Evolutionary conservation across 2,888 invertebrate species (phyloP), one percentile per base, ranked within the genome.

Genomic region (Acleris sparsana): DNA sequence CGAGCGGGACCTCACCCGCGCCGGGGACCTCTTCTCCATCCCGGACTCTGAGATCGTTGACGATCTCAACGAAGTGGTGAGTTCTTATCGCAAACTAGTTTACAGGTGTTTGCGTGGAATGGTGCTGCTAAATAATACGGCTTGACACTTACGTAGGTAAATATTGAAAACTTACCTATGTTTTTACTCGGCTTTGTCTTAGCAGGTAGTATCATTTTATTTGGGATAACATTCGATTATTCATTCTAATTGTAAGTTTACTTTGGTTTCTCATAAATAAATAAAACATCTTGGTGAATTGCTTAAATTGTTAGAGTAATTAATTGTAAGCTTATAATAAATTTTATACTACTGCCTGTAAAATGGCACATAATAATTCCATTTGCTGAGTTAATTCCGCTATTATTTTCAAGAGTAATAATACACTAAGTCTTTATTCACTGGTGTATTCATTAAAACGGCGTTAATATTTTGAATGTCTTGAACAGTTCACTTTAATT

Each of bases 21-120:
- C 98, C 76, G 98, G 98, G 33, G 98, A 98, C 87, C 94, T 98
- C 71, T 98, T 98, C 88, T 96, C 96, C 13, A 95, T 98, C 70
- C 95, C 96, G 53, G 97, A 99, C 92, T 94, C 95, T 68, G 96
- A 96, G 72, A 97, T 99, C 75, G 96, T 97, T 29, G 94, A 96
- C 85, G 97, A 97, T 86, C 93, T 97, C 76, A 96, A 96, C 61
- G 96, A 96, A 92, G 97, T 97, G 83, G 95, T 98, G 80, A 94
- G 95, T 71, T 70, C 87, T 46, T 39, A 60, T 83, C 62, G 88
- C 43, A 25, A 29, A 17, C 46, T 17, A 49, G 3, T 22, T 39
- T 9, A 39, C 39, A 2, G 1, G 18, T 57, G 17, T 46, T 44
- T 25, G 29, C 18, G 46, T 59, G 49, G 3, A 49, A 48, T 3